Evolutionary conservation across 2,888 invertebrate genomes (phyloP).

Genomic region (Athripsodes cinereus): DNA sequence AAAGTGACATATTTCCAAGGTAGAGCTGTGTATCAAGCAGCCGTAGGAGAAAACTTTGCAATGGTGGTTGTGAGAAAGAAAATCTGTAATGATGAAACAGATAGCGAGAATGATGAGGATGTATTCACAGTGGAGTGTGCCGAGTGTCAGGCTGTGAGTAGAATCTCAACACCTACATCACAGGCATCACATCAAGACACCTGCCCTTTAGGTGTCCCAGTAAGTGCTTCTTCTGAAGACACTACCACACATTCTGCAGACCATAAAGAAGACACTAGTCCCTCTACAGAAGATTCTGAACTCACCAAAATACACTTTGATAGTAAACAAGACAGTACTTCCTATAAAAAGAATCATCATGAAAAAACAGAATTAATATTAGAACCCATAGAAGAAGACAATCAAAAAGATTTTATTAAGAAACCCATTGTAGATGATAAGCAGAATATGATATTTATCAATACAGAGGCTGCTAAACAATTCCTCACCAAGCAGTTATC

Average conservation of each 20-base stretch:
- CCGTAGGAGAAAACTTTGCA: constrained; percentile 72
- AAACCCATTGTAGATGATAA: constrained; percentile 34
- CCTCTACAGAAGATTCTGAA: constrained; percentile 51
- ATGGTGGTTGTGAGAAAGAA: constrained; percentile 64
- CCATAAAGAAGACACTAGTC: constrained; percentile 52
- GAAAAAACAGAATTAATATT: constrained; percentile 31
- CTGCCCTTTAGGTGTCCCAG: constrained; percentile 56
- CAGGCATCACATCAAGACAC: constrained; percentile 57
- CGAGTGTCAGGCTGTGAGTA: constrained; percentile 54
- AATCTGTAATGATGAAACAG: constrained; percentile 52
- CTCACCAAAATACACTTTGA: constrained; percentile 42
- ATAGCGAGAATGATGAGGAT: constrained; percentile 56
- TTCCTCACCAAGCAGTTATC: constrained; percentile 69
- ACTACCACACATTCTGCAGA: constrained; percentile 55
- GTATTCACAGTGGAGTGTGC: constrained; percentile 62
- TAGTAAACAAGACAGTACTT: constrained; percentile 29
- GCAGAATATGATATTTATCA: constrained; percentile 65
- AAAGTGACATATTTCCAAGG: constrained; percentile 65
- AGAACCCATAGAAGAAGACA: constrained; percentile 23
- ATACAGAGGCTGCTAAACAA: constrained; percentile 71
- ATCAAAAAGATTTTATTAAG: constrained; percentile 1
- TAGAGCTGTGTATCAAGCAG: constrained; percentile 60
- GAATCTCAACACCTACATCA: constrained; percentile 52
- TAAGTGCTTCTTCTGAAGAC: constrained; percentile 55
- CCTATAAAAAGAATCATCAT: constrained; percentile 35